These are phyloP conservation scores for Sebastes flavidus DNA, from an alignment of 2,797 vertebrate species.

Conservation along the genomic window DNA sequence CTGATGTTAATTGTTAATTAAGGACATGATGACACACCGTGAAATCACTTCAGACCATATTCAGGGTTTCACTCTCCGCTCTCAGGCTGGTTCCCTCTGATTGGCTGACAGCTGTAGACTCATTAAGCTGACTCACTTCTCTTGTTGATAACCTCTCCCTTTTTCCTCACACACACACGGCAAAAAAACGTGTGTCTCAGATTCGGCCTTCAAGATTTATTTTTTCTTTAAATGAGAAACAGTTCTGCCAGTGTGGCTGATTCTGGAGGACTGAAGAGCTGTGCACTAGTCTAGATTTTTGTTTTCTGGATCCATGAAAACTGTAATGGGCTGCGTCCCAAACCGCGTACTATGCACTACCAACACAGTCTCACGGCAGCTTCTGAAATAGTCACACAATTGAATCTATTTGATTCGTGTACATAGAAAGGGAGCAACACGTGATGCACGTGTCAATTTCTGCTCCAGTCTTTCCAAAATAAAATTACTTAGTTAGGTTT, in stretches of 20 bases:
- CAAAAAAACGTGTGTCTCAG: background rate
- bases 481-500: too few species aligned
- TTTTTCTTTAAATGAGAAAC: background rate
- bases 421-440: too few species aligned
- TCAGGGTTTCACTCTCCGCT: background rate
- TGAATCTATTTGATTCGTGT: too few species aligned
- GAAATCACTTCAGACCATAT: background rate
- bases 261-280: background rate
- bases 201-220: background rate
- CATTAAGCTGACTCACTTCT: background rate
- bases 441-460: too few species aligned
- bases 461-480: too few species aligned
- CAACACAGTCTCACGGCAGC: too few species aligned
- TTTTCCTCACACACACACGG: background rate
- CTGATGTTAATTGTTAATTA: background rate
- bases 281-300: too few species aligned
- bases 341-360: background rate
- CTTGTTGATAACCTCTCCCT: background rate
- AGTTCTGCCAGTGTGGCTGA: background rate
- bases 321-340: background rate
- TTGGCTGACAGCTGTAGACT: background rate
- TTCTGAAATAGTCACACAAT: too few species aligned
- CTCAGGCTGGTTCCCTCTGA: background rate
- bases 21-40: background rate
- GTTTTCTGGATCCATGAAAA: too few species aligned